Percentiles rank a stretch among this genome's conserved stretches.
Evolutionary conservation across 2,113 vertebrate species (phyloP).

Genomic region (Emydura subglobosa): DNA sequence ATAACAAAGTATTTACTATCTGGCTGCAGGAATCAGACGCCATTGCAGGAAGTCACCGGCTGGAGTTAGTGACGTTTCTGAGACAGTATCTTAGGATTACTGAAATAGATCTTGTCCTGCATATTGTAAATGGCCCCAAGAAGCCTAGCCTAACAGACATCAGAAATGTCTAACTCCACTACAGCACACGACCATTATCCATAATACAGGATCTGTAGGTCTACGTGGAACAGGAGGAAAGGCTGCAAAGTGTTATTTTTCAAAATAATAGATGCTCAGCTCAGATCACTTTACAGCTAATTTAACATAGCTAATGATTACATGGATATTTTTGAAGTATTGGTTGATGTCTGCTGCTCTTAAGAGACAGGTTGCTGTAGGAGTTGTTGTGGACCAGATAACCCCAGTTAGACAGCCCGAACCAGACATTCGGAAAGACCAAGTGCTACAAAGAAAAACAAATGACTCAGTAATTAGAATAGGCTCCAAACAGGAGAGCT

Average conservation of each 20-base stretch:
- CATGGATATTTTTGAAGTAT: neutral
- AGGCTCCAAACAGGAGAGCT: neutral
- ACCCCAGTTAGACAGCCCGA: conserved; percentile 59
- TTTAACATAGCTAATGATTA: neutral
- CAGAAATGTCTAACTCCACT: neutral
- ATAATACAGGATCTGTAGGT: neutral
- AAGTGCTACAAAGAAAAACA: neutral
- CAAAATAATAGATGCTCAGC: neutral
- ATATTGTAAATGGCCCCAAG: accelerated
- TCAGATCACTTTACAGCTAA: accelerated
- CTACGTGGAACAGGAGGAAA: neutral
- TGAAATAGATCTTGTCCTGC: accelerated
- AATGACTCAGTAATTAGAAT: conserved; percentile 68
- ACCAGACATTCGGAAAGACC: conserved; percentile 29
- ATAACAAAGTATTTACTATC: neutral
- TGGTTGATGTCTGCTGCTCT: neutral
- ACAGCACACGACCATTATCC: neutral
- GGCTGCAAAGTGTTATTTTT: neutral
- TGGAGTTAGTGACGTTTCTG: neutral
- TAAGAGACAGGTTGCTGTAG: neutral
- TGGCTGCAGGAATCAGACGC: neutral
- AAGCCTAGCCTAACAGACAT: neutral
- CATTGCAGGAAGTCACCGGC: neutral
- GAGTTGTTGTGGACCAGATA: conserved; percentile 30
- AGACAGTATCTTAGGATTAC: neutral